These are phyloP conservation scores for Fulmarus glacialis DNA, from an alignment of 2,113 vertebrate genomes.

Conservation along the genomic window DNA sequence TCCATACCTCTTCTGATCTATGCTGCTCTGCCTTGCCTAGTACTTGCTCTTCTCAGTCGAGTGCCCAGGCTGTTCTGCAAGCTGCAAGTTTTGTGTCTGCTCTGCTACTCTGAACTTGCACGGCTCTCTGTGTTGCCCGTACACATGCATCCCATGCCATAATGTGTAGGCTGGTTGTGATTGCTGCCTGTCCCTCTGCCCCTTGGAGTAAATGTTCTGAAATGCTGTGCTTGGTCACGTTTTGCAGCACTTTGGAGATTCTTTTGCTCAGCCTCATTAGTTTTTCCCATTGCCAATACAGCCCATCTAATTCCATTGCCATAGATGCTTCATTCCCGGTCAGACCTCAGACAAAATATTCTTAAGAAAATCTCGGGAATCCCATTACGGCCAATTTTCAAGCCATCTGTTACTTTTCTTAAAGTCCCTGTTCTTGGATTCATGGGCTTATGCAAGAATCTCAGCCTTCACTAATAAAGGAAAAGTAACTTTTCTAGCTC, in stretches of 20 bases:
- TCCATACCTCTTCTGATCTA: not conserved
- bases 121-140: not conserved
- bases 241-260: not conserved
- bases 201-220: not conserved
- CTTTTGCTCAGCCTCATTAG: not conserved
- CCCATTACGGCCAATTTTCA: constrained; percentile 12
- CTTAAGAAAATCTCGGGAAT: constrained; percentile 14
- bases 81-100: not conserved
- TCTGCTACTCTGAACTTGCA: not conserved
- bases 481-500: not conserved
- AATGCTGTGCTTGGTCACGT: not conserved
- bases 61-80: not conserved
- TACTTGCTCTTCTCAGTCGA: not conserved
- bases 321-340: not conserved
- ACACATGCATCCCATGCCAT: not conserved
- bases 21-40: not conserved
- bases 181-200: not conserved
- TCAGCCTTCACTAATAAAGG: not conserved
- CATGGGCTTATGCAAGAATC: not conserved
- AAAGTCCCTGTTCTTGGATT: not conserved
- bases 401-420: constrained; percentile 25
- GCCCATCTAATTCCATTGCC: not conserved
- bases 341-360: not conserved
- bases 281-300: not conserved
- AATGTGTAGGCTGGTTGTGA: not conserved